Conservation (phyloP, 2,797 vertebrate species). For the Amblyopsis hoosieri region DNA sequence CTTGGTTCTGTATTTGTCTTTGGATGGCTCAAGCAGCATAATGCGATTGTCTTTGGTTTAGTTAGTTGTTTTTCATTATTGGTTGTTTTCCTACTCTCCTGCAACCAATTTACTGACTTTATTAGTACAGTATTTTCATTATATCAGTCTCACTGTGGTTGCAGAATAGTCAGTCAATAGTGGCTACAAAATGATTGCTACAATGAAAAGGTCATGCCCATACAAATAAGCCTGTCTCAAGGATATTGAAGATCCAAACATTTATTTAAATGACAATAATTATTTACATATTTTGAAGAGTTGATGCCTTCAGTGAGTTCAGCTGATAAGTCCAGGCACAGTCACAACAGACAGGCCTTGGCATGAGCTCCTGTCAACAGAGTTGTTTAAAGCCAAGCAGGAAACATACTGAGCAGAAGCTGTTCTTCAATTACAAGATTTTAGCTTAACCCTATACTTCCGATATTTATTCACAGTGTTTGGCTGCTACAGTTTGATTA, state of each 20-base stretch:
- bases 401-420: conserved; percentile 8
- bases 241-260: too few species aligned
- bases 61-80: conserved; percentile 9
- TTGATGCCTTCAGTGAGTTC: conserved; percentile 32
- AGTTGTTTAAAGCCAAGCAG: conserved; percentile 11
- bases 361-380: conserved; percentile 22
- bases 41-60: background rate
- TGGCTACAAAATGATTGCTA: too few species aligned
- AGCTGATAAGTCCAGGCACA: conserved; percentile 31
- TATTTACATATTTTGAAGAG: conserved; percentile 26
- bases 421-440: background rate
- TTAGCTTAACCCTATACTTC: background rate
- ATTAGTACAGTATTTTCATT: too few species aligned
- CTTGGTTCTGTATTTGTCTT: conserved; percentile 7
- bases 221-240: too few species aligned
- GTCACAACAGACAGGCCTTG: conserved; percentile 55
- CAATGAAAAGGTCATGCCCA: too few species aligned
- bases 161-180: too few species aligned
- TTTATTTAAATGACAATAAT: too few species aligned
- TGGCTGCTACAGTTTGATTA: background rate
- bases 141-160: too few species aligned
- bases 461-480: conserved; percentile 1
- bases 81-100: background rate
- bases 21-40: background rate
- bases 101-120: background rate